Evolutionary conservation across 1,140 invertebrate genomes (phyloP), one percentile per base, ranked within the genome.

Genomic region (Cyrtorhinus lividipennis): DNA sequence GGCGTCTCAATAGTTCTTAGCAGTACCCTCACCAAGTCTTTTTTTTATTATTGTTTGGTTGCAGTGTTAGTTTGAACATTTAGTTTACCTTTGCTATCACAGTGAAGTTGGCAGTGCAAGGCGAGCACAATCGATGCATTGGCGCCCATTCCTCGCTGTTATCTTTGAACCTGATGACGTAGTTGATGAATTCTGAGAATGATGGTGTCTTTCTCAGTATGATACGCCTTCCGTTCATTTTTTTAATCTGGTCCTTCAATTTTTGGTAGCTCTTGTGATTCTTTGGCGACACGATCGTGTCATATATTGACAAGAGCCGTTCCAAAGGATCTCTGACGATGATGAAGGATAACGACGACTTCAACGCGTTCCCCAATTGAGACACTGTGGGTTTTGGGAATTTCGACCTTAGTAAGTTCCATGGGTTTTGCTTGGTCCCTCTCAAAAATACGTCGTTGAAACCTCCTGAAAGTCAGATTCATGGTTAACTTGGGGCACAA

Each of bases 261-360:
- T 69, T 67, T 15, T 68, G 65, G 65, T 71, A 72, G 60, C 66
- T 70, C 12, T 64, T 65, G 48, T 68, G 65, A 20, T 70, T 63
- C 1, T 68, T 71, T 15, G 70, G 69, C 59, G 73, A 69, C 61
- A 94, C 80, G 75, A 93, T 94, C 71, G 92, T 90, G 68, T 89
- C 81, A 75, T 93, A 95, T n/a, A 89, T 90, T 38, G 88, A 92
- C 44, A 94, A 79, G 25, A 95, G 75, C 68, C 92, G 78, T 72
- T 95, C 90, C 65, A 95, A 82, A 2, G 92, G 92, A 77, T 95
- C 88, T 61, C 92, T 77, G 0, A 89, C 89, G 66, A 95, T 92
- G 53, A 94, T 77, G 70, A 95, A 91, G 59, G 86, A 85, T 53
- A 87, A 76, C 56, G 82, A 83, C 69, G 80, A 77, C 63, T 73